These are phyloP conservation scores for Amazonetta brasiliensis DNA, from an alignment of 2,797 vertebrate genomes.

Conservation along the genomic window DNA sequence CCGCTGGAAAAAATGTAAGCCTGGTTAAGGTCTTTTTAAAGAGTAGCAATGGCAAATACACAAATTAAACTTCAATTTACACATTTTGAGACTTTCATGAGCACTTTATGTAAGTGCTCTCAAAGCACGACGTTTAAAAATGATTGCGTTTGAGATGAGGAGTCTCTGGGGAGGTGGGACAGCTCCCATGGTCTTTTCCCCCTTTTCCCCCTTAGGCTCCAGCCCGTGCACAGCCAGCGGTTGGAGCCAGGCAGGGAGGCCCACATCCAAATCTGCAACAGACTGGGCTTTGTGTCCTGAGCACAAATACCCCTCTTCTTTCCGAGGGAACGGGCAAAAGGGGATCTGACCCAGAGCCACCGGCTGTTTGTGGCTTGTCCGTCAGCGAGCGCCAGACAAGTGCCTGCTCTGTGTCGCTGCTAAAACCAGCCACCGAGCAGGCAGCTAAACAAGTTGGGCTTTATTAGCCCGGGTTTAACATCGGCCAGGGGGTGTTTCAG, in stretches of 20 bases:
- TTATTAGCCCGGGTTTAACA: neutral
- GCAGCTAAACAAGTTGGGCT: slow-evolving; percentile 6
- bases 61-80: neutral
- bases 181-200: neutral
- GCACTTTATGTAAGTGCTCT: neutral
- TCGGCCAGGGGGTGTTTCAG: neutral
- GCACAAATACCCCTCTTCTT: slow-evolving; percentile 56
- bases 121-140: neutral
- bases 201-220: neutral
- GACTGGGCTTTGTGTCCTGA: slow-evolving; percentile 28
- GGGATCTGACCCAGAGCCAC: neutral
- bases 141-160: neutral
- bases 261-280: slow-evolving; percentile 21
- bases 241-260: neutral
- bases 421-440: neutral
- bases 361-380: slow-evolving; percentile 1
- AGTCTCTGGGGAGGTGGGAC: neutral
- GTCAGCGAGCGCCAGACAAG: slow-evolving; percentile 5
- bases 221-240: neutral
- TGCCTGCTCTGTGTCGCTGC: neutral
- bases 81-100: neutral
- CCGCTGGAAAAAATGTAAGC: neutral
- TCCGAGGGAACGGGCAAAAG: neutral
- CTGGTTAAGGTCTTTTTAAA: neutral
- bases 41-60: neutral